phyloP scores from a whole-genome alignment of 2,888 invertebrate genomes.

The Calameuta idolon region DNA sequence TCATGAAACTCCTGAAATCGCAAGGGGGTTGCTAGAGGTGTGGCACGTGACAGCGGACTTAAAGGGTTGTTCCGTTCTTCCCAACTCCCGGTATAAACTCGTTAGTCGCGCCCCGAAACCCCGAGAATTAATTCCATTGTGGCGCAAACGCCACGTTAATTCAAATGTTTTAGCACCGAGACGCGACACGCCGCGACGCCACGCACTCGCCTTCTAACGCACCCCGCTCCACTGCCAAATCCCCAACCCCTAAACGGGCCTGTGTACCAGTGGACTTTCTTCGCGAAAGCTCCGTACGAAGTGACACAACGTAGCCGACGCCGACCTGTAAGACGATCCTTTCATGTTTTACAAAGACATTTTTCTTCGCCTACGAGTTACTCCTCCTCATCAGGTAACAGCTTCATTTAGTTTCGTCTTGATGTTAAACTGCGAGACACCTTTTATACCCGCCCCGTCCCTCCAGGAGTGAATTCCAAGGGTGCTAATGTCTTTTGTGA shows the following conservation, averaged over 20 bases:
- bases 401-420: slow-evolving; percentile 41
- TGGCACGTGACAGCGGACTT: slow-evolving; percentile 11
- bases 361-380: not conserved
- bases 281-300: not conserved
- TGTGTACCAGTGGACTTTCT: not conserved
- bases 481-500: not conserved
- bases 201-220: slow-evolving; percentile 5
- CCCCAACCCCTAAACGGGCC: not conserved
- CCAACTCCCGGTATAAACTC: slow-evolving; percentile 38
- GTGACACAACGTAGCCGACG: not conserved
- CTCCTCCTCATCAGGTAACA: not conserved
- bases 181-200: slow-evolving; percentile 2
- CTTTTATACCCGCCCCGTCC: not conserved
- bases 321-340: not conserved
- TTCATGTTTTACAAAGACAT: not conserved
- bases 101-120: slow-evolving; percentile 41
- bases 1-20: not conserved
- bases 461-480: not conserved
- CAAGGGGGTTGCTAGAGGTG: slow-evolving; percentile 9
- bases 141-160: slow-evolving; percentile 40
- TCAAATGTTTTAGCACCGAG: slow-evolving; percentile 24
- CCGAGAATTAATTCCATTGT: slow-evolving; percentile 50
- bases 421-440: slow-evolving; percentile 4
- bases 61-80: slow-evolving; percentile 21
- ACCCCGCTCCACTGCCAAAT: not conserved